A percentile compares a stretch with the other conserved stretches of the same genome.
Evolutionary conservation across 2,888 invertebrate species (phyloP).

Genomic region (Sepioteuthis lessoniana): DNA sequence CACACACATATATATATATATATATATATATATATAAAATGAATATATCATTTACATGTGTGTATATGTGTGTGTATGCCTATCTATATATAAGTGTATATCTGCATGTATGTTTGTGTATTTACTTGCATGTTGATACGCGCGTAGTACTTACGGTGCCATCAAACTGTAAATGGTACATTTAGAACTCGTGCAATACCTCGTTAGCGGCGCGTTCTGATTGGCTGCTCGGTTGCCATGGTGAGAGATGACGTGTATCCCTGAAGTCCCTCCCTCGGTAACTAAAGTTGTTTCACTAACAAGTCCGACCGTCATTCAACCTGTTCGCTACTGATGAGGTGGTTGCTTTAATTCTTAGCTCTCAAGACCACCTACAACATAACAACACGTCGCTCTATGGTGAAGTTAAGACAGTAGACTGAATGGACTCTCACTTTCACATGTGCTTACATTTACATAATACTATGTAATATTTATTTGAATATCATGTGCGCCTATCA

Average conservation of each 20-base stretch:
- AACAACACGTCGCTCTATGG: not conserved
- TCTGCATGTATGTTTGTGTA: not conserved
- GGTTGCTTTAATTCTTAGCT: not conserved
- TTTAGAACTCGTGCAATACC: slow-evolving; percentile 9
- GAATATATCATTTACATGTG: not conserved
- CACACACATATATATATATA: slow-evolving; percentile 33
- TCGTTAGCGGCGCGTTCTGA: not conserved
- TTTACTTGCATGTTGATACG: not conserved
- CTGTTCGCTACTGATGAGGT: slow-evolving; percentile 11
- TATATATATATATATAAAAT: not conserved
- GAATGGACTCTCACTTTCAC: not conserved
- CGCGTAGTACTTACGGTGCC: not conserved
- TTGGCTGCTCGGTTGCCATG: not conserved
- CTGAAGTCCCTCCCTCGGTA: not conserved
- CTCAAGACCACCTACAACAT: not conserved
- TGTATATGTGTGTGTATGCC: too few species aligned
- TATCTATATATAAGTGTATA: not conserved
- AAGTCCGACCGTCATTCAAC: slow-evolving; percentile 33
- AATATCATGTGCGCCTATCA: not conserved
- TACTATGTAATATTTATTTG: not conserved
- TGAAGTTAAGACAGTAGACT: not conserved
- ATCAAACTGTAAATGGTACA: not conserved
- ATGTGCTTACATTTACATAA: not conserved
- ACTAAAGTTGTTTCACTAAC: not conserved
- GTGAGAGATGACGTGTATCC: slow-evolving; percentile 12